These are phyloP conservation scores for Brachypodius melanocephalos DNA, from an alignment of 2,113 vertebrate genomes.

Conservation along the genomic window DNA sequence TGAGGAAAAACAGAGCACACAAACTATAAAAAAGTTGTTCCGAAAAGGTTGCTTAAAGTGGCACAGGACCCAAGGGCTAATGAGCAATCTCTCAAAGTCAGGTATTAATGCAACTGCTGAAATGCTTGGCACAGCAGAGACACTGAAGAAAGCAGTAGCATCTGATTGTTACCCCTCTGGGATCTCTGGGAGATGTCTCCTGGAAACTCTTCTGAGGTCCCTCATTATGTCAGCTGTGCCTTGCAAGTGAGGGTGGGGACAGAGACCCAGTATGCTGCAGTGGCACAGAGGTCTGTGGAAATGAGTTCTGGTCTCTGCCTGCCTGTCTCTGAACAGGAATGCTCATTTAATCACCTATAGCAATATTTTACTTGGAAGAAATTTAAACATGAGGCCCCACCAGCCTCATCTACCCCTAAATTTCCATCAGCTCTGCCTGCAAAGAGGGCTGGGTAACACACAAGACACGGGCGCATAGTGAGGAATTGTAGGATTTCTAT, in stretches of 20 bases:
- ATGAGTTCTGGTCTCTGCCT: neutral
- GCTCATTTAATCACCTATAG: neutral
- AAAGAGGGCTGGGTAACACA: neutral
- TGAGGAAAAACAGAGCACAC: slow-evolving; percentile 17
- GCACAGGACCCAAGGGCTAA: slow-evolving; percentile 5
- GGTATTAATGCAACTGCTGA: neutral
- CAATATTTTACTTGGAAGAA: neutral
- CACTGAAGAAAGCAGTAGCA: neutral
- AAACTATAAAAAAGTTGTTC: slow-evolving; percentile 3
- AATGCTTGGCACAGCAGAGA: neutral
- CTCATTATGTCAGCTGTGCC: neutral
- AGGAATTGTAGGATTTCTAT: neutral
- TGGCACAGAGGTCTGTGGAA: neutral
- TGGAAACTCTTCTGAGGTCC: neutral
- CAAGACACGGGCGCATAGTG: neutral
- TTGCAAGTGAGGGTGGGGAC: neutral
- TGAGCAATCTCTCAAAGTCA: slow-evolving; percentile 4
- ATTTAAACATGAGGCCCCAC: neutral
- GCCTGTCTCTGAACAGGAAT: neutral
- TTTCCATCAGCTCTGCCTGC: neutral
- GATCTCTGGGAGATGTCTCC: neutral
- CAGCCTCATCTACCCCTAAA: neutral
- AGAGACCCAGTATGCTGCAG: neutral
- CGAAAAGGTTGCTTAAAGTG: slow-evolving; percentile 25
- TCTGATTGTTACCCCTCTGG: neutral